Evolutionary conservation across 2,797 vertebrate genomes (phyloP).

Genomic region (Acipenser transmontanus): DNA sequence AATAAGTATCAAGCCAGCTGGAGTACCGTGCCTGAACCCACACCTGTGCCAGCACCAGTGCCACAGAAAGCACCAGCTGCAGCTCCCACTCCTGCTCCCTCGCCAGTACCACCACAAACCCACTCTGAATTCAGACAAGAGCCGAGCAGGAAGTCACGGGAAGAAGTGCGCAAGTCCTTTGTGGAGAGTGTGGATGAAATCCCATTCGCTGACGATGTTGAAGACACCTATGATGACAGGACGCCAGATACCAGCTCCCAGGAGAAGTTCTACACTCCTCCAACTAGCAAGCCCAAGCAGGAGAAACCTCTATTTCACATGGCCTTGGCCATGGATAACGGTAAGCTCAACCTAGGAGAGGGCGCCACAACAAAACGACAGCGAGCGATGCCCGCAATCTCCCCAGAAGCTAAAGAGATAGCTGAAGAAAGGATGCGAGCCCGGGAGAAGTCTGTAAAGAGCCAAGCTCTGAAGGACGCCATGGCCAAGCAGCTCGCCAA

Average conservation of each 20-base stretch:
- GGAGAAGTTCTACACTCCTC: conserved; percentile 75
- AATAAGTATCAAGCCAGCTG: conserved; percentile 64
- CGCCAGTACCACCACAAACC: conserved; percentile 35
- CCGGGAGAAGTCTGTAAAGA: conserved; percentile 87
- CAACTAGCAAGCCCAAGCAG: conserved; percentile 61
- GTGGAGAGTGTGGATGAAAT: conserved; percentile 94
- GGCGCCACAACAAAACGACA: conserved; percentile 44
- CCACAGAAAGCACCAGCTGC: conserved; percentile 28
- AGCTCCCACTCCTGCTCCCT: conserved; percentile 37
- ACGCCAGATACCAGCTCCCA: conserved; percentile 69
- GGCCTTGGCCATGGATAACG: conserved; percentile 71
- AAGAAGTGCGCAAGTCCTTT: conserved; percentile 77
- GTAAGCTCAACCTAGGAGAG: conserved; percentile 60
- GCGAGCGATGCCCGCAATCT: conserved; percentile 66
- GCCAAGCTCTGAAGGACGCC: conserved; percentile 83
- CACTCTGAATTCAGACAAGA: conserved; percentile 53
- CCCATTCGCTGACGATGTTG: conserved; percentile 91
- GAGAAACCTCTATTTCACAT: conserved; percentile 55
- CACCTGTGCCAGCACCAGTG: conserved; percentile 25
- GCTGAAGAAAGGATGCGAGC: conserved; percentile 88
- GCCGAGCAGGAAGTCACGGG: conserved; percentile 48
- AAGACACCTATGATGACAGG: conserved; percentile 81
- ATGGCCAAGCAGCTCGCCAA: conserved; percentile 85
- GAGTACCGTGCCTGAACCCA: conserved; percentile 55
- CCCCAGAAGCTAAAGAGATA: conserved; percentile 83